These are phyloP conservation scores for Catharus minimus DNA, from an alignment of 2,113 vertebrate species.

Conservation along the genomic window DNA sequence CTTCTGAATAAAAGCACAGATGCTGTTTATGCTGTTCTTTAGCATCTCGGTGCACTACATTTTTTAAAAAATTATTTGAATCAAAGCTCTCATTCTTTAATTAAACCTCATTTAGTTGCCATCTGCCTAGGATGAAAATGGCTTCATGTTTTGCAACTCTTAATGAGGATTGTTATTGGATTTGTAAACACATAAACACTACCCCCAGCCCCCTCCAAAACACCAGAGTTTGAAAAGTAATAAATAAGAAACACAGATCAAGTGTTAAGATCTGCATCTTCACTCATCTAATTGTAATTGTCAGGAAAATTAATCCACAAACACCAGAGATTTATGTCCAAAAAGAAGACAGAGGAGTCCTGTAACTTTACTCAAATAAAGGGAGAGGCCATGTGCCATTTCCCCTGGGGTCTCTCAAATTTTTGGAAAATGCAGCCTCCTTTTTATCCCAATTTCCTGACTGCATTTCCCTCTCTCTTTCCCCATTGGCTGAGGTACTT, in stretches of 20 bases:
- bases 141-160: conserved; percentile 71
- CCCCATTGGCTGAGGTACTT: background rate
- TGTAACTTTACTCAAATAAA: background rate
- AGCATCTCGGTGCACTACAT: background rate
- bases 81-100: conserved; percentile 75
- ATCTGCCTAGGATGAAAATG: conserved; percentile 75
- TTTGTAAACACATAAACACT: conserved; percentile 68
- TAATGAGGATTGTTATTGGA: conserved; percentile 74
- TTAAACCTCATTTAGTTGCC: conserved; percentile 79
- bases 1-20: conserved; percentile 58
- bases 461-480: background rate
- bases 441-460: background rate
- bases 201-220: background rate
- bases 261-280: conserved; percentile 26
- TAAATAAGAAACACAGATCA: conserved; percentile 37
- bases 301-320: background rate
- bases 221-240: conserved; percentile 62
- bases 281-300: conserved; percentile 35
- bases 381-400: background rate
- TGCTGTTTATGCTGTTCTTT: conserved; percentile 60
- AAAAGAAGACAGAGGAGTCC: background rate
- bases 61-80: conserved; percentile 52
- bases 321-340: background rate
- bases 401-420: background rate
- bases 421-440: background rate